Percentiles rank a stretch among this genome's conserved stretches.
Conservation (phyloP, 1,140 invertebrate species). For the Brachionus koreanus region DNA sequence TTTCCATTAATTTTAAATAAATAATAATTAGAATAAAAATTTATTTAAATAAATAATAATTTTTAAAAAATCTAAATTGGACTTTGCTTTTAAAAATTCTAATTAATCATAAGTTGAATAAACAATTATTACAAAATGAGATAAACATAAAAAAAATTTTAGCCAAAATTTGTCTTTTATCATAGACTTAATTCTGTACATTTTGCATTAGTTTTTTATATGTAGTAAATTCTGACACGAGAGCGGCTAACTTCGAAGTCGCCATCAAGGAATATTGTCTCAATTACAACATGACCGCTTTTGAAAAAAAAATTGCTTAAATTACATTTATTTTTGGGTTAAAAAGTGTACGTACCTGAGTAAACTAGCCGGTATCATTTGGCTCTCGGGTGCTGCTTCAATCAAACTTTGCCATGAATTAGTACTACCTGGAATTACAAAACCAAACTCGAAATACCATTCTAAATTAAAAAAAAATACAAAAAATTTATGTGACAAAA, state of each 20-base stretch:
- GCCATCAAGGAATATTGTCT: slow-evolving; percentile 96
- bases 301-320: slow-evolving; percentile 59
- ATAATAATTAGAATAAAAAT: not conserved
- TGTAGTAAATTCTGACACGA: slow-evolving; percentile 88
- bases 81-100: not conserved
- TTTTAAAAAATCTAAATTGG: not conserved
- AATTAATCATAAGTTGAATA: not conserved
- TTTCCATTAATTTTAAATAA: not conserved
- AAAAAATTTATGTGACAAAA: slow-evolving; percentile 64
- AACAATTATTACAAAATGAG: not conserved
- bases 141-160: not conserved
- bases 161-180: slow-evolving; percentile 3
- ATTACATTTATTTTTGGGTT: not conserved
- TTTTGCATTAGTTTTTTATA: slow-evolving; percentile 63
- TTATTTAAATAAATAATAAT: slow-evolving; percentile 9
- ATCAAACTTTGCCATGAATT: slow-evolving; percentile 99
- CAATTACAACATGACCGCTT: slow-evolving; percentile 96
- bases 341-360: slow-evolving; percentile 70
- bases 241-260: slow-evolving; percentile 90
- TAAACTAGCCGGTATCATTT: slow-evolving; percentile 98
- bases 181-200: not conserved
- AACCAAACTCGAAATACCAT: slow-evolving; percentile 99
- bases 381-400: slow-evolving; percentile 94
- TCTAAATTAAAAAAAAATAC: slow-evolving; percentile 72
- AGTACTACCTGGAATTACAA: slow-evolving; percentile 95